Base-by-base conservation (phyloP, 2,113 vertebrate species). In the Brachirus orientalis region DNA sequence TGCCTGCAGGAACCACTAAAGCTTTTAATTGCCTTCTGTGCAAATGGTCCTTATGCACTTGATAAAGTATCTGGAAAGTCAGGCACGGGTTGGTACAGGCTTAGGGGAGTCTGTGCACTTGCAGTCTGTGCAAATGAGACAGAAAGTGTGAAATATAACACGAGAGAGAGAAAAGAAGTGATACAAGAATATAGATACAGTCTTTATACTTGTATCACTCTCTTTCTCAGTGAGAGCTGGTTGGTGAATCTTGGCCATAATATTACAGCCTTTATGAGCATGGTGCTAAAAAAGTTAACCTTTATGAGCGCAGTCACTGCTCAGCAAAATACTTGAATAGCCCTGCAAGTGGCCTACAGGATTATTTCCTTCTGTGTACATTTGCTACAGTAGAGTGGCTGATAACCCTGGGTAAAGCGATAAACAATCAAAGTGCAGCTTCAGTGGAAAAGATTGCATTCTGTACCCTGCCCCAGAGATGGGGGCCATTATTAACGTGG, bases 21-120 rank as follows among this genome's bases (percentile, higher is more conserved):
- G 95, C 96, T 96, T 99, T 98, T 99, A 99, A 98, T 99, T 99
- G 96, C 96, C 96, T 96, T 99, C 97, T 99, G 97, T 98, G 96
- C 96, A 95, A 95, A 94, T 92, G 89, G 89, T 91, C 88, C 91
- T 91, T 90, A 87, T 88, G 90, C 88, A 89, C 87, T 93, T 93
- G 92, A 94, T 93, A 90, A 93, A 93, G 90, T 87, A 83, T 88
- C 81, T 71, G 72, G 79, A 82, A 92, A 91, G 86, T 86, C 88
- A 84, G 84, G 88, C 88, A 71, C 28, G 79, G 72, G 75, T 68
- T 82, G 79, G 69, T 70, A 20, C 78, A 72, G 83, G 84, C 77
- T 72, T 82, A 56, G 59, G 75, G 79, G 75, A 88, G 85, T 63
- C 51, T 72, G 58, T 63, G 75, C 66, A 59, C 61, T 67, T 44